Evolutionary conservation across 2,797 vertebrate species (phyloP), one percentile per base, ranked within the genome.

Genomic region (Parauchenoglanis punctatus): DNA sequence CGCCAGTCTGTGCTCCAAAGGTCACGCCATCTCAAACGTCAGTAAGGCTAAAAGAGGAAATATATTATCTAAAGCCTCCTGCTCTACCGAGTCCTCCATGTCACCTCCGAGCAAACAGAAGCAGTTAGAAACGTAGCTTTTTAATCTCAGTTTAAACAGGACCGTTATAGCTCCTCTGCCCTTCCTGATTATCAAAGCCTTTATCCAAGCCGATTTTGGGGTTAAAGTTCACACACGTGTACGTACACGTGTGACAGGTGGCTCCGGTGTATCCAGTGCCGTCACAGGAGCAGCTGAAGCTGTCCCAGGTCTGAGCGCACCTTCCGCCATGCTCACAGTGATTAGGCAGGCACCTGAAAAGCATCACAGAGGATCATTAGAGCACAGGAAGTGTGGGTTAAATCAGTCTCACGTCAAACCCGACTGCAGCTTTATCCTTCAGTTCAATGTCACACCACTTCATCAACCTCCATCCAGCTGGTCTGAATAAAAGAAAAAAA

Each of bases 211-310:
- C 0, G 3, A 52, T 67, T 18, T 28, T 20, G 15, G 5, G 25
- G 4, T 2, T 35, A 40, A 1, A 83, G 46, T 31, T 67, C 20
- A 76, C 18, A 17, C 58, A 3, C 6, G 15, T 40, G 10, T 28
- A 80, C 98, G 96, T 95, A 99, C 98, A 97, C 77, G 97, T 98
- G 93, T 99, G 98, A 90, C 98, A 99, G 84, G 98, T 99, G 92
- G 98, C 97, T 56, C 98, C 81, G 2, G 63, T 83, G 65, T 83
- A 83, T 52, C 81, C 98, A 10, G 94, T 97, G 94, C 97, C 97
- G 17, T 98, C 97, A 0, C 98, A 99, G 81, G 95, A 97, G 89
- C 98, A 99, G 90, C 94, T 97, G 94, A 99, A 99, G 91, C 95
- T 96, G 92, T 99, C 97, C 98, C 98, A 99, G 0, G 97, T 98